Evolutionary conservation across 2,888 invertebrate genomes (phyloP).

Genomic region (Thymelicus lineola): DNA sequence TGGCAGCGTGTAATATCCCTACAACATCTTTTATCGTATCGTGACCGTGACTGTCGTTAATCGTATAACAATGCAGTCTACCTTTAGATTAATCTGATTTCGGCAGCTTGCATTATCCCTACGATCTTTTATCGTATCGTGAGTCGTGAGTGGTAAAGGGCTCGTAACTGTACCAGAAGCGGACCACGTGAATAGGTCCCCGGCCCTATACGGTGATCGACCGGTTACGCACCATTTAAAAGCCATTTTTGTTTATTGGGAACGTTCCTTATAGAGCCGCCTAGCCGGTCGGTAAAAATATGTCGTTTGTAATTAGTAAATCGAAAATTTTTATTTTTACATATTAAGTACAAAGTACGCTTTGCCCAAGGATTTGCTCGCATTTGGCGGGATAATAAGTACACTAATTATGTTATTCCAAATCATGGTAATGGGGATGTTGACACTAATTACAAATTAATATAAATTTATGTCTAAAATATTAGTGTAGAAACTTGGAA

Average conservation of each 20-base stretch:
- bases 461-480: too few species aligned
- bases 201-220: constrained; percentile 54
- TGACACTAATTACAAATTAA: too few species aligned
- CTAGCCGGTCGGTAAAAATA: constrained; percentile 18
- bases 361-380: too few species aligned
- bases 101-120: neutral
- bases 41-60: too few species aligned
- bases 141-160: constrained; percentile 36
- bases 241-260: constrained; percentile 42
- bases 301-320: constrained; percentile 13
- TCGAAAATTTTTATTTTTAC: constrained; percentile 2
- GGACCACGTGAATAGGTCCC: constrained; percentile 54
- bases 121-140: constrained; percentile 2
- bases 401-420: too few species aligned
- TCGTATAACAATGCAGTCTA: too few species aligned
- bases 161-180: constrained; percentile 56
- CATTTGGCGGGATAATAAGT: too few species aligned
- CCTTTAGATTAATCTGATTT: too few species aligned
- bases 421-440: too few species aligned
- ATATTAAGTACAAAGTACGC: neutral
- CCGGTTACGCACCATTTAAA: constrained; percentile 37
- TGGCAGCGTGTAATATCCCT: too few species aligned
- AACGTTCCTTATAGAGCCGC: constrained; percentile 34
- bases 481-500: too few species aligned
- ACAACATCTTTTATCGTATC: too few species aligned